Base-by-base conservation (phyloP, 2,113 vertebrate species). In the Marmota monax region DNA sequence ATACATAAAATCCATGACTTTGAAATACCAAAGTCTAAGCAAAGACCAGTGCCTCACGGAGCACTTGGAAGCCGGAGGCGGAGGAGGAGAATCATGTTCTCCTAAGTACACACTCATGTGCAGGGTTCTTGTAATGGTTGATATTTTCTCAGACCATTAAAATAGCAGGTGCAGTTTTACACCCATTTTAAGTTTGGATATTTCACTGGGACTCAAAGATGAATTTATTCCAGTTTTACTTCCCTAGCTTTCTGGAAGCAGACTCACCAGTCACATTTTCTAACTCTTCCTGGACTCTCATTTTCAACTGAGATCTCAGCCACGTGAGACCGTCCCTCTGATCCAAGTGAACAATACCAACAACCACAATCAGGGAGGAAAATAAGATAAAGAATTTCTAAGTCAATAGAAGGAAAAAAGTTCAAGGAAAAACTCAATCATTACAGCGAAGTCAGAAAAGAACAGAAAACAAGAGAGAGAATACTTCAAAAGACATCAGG, bases 101-200 rank as follows among this genome's bases (percentile, higher is more conserved):
- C 39, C 8, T 39, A 17, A 61, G 27, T 53, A 65, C 61, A 37
- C 27, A 61, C 4, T 77, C 56, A 65, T 51, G 12, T 14, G 67
- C 58, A 2, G 45, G 9, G 32, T 56, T 67, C 32, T 39, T 69
- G 61, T 61, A 58, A 77, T 84, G 56, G 11, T 74, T 82, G 32
- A 29, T 67, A 25, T 74, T 79, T 70, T 56, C 32, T 77, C 11
- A 39, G 23, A 58, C 48, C 39, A 63, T 78, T 78, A 84, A 84
- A 88, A 32, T 78, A 61, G 17, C 69, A 76, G 9, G 18, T 56
- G 14, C n/a, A 34, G 53, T 56, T 72, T 72, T 29, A 27, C n/a
- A 39, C 29, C 27, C 29, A 37, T 56, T 93, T 88, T 70, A 25
- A 95, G 48, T 82, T 91, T 77, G 77, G 61, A 72, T 78, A 84